phyloP scores from a whole-genome alignment of 2,888 invertebrate genomes.

The Agelastica alni region DNA sequence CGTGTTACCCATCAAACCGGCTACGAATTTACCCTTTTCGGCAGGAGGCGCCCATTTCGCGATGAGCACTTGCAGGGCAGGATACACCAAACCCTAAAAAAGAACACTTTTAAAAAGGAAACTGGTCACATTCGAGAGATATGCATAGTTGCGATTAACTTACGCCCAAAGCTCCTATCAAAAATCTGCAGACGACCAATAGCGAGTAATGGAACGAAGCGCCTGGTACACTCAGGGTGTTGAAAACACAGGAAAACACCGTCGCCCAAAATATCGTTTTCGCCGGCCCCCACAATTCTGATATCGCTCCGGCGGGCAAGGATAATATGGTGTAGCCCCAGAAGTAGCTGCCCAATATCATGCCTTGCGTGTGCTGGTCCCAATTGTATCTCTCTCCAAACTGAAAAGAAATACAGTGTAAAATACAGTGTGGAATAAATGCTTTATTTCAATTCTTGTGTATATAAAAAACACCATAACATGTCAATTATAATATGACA shows the following conservation, averaged over 20 bases:
- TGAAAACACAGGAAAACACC: slow-evolving; percentile 36
- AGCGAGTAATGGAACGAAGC: slow-evolving; percentile 61
- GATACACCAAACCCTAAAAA: slow-evolving; percentile 65
- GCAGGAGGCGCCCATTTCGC: slow-evolving; percentile 75
- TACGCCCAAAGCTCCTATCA: slow-evolving; percentile 66
- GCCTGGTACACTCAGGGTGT: slow-evolving; percentile 60
- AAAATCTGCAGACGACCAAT: slow-evolving; percentile 61
- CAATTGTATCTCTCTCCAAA: slow-evolving; percentile 43
- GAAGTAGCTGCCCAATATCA: slow-evolving; percentile 42
- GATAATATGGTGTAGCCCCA: slow-evolving; percentile 43
- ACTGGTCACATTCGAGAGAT: not conserved
- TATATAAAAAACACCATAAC: too few species aligned
- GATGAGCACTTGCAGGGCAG: slow-evolving; percentile 67
- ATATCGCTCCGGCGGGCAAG: slow-evolving; percentile 42
- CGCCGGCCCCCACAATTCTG: slow-evolving; percentile 43
- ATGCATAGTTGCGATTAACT: too few species aligned
- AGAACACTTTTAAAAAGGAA: slow-evolving; percentile 13
- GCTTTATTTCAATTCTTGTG: too few species aligned
- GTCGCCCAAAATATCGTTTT: slow-evolving; percentile 42
- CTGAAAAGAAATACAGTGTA: slow-evolving; percentile 30
- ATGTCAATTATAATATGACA: too few species aligned
- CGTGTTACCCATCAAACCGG: slow-evolving; percentile 74
- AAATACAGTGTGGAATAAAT: too few species aligned
- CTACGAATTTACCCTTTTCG: slow-evolving; percentile 75
- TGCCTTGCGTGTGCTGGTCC: slow-evolving; percentile 41